Conservation (phyloP, 2,113 vertebrate genomes). For the Peucedramus taeniatus region DNA sequence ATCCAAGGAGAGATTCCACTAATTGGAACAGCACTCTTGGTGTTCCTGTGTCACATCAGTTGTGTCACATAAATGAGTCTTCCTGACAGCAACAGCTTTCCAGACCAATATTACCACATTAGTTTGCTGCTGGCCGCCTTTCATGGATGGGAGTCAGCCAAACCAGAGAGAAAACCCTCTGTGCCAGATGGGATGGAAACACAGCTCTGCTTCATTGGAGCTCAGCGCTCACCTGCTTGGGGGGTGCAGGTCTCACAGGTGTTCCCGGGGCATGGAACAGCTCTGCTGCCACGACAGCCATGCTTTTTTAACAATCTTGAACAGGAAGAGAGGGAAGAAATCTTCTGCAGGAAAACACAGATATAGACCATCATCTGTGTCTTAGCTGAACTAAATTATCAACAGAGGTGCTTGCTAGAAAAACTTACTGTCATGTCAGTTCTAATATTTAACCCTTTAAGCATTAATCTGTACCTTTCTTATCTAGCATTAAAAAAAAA, state of each 20-base stretch:
- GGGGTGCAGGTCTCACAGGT: fast-evolving
- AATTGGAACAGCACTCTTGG: fast-evolving
- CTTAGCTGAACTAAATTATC: neutral
- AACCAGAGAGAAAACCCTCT: neutral
- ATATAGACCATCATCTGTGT: neutral
- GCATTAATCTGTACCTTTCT: neutral
- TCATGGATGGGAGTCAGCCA: neutral
- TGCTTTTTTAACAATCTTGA: neutral
- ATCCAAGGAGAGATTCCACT: neutral
- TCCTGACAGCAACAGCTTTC: neutral
- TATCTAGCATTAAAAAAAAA: neutral
- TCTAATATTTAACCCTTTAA: neutral
- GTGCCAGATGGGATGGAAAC: neutral
- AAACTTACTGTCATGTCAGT: neutral
- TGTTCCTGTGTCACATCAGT: neutral
- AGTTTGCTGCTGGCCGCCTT: neutral
- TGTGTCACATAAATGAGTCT: neutral
- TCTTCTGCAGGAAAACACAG: neutral
- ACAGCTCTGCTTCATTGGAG: neutral
- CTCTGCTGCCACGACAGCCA: neutral
- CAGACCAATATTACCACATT: neutral
- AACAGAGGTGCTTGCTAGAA: neutral
- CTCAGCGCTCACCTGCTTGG: neutral
- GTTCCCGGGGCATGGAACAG: neutral
- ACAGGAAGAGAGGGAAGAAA: neutral